phyloP scores from a whole-genome alignment of 2,797 vertebrate species.

The Sebastes diploproa region DNA sequence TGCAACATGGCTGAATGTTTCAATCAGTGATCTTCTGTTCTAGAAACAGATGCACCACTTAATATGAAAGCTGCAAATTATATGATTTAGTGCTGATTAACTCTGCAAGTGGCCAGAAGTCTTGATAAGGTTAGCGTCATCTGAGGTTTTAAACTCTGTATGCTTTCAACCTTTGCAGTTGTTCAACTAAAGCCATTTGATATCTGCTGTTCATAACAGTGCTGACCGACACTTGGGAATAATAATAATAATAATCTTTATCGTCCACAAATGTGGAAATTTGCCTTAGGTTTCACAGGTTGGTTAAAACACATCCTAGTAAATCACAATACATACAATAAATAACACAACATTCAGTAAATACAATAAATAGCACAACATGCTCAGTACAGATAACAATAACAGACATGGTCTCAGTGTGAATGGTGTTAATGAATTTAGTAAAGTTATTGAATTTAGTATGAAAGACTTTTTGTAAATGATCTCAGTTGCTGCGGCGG shows the following conservation, averaged over 20 bases:
- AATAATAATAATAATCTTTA: background rate
- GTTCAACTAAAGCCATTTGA: background rate
- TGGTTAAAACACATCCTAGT: no score
- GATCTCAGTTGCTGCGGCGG: no score
- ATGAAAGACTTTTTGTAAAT: no score
- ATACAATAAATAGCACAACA: no score
- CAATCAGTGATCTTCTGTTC: background rate
- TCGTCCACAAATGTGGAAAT: no score
- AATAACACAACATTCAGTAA: no score
- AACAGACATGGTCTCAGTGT: no score
- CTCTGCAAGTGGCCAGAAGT: background rate
- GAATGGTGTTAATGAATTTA: no score
- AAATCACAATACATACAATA: no score
- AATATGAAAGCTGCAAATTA: background rate
- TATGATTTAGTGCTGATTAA: background rate
- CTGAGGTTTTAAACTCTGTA: background rate
- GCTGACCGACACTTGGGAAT: background rate
- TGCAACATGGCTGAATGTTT: background rate
- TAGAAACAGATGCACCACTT: background rate
- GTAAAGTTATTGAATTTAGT: no score
- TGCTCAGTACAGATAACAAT: no score
- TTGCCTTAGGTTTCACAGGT: no score
- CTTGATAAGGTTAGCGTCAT: background rate
- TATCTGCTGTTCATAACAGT: conserved; percentile 10
- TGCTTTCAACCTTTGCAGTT: background rate